These are phyloP conservation scores for Saccopteryx bilineata DNA, from an alignment of 2,113 vertebrate genomes.

Conservation along the genomic window DNA sequence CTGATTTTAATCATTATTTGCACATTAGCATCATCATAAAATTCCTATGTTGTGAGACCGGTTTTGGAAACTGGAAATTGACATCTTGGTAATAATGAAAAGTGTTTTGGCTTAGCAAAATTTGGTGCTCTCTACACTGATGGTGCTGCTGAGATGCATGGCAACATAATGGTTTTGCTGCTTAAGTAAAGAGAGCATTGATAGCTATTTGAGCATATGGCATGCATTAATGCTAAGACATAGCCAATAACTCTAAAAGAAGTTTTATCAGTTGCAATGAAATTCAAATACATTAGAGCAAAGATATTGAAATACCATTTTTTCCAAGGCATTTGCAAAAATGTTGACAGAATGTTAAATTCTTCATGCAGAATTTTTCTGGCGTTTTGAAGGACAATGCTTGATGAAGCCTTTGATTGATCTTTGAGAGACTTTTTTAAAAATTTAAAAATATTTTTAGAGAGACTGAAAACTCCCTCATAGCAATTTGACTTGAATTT, in stretches of 20 bases:
- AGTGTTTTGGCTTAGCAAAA: not conserved
- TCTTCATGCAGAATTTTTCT: slow-evolving; percentile 28
- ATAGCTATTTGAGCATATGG: not conserved
- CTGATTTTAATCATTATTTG: slow-evolving; percentile 62
- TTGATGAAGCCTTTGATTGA: slow-evolving; percentile 26
- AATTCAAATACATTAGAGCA: slow-evolving; percentile 14
- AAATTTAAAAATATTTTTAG: not conserved
- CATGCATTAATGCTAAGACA: not conserved
- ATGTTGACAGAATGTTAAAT: slow-evolving; percentile 23
- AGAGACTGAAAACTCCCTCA: not conserved
- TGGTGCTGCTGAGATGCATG: not conserved
- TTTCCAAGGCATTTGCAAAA: slow-evolving; percentile 57
- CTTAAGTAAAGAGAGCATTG: not conserved
- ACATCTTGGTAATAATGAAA: slow-evolving; percentile 36
- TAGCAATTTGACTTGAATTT: not conserved
- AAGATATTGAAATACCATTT: slow-evolving; percentile 37
- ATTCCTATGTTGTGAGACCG: not conserved
- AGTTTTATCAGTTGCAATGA: not conserved
- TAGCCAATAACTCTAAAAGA: slow-evolving; percentile 2
- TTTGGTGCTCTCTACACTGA: not conserved
- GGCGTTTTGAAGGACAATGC: not conserved
- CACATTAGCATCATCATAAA: slow-evolving; percentile 9
- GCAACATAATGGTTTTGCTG: not conserved
- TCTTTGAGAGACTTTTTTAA: not conserved
- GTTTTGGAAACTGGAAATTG: slow-evolving; percentile 10